Base-by-base conservation (phyloP, 2,797 vertebrate species). In the Pygocentrus nattereri region DNA sequence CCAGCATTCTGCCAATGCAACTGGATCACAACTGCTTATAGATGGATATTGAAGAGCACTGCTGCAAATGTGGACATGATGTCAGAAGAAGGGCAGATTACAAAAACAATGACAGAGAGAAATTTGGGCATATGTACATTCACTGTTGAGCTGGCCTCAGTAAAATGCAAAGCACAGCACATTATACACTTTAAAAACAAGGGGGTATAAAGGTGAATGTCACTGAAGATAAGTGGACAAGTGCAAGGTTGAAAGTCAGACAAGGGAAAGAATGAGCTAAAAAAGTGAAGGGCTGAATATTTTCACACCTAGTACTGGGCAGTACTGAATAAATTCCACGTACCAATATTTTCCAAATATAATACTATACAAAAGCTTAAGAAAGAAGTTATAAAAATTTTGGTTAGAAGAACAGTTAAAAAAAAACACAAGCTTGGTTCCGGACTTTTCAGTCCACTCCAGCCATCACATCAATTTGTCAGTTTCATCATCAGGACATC, bases 1-100 rank as follows among this genome's bases (percentile, higher is more conserved):
- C 89, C 88, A 93, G 86, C 89, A 85, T 88, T 88, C 81, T 59
- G 88, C 85, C 90, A 88, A 91, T 88, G 88, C 86, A 88, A 83
- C 87, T 88, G 87, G 84, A 81, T 88, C 56, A 79, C 41, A 44
- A 44, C 72, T 85, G 89, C 82, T 89, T 85, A 81, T 79, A 61
- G 75, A 67, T 52, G 71, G 59, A 84, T 84, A 88, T 85, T 84
- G 81, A 90, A 86, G 73, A 49, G 59, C 80, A 30, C 25, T 10
- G 4, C 34, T 25, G 30, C 23, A 65, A 44, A 10, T 54, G 38
- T 15, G 27, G 23, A 25, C 23, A 47, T 73, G 44, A 18, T 23
- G 64, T 62, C 65, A 52, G 41, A 56, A 16, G 31, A 62, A 23
- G 59, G 18, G 6, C 41, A n/a, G 74, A 72, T 68, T 38, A 78